Base-by-base conservation (phyloP, 2,888 invertebrate species). In the Octodonta nipae region DNA sequence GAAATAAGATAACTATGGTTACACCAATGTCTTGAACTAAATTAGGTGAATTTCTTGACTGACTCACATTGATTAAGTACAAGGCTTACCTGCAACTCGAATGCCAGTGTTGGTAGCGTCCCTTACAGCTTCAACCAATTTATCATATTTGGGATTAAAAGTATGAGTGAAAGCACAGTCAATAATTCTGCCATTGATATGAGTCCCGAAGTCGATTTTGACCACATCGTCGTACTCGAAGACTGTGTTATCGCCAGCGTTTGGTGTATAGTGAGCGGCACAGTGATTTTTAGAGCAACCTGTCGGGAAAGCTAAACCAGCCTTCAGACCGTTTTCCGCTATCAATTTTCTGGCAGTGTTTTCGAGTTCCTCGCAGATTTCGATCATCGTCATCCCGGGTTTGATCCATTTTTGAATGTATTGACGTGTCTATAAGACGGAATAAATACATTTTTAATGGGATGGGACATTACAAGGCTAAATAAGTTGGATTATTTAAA, bases 71-170 rank as follows among this genome's bases (percentile, higher is more conserved):
- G n/a, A n/a, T n/a, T n/a, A n/a, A n/a, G n/a, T n/a, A n/a, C n/a
- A n/a, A n/a, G 7, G 20, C 33, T 37, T 40, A 55, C 58, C 59
- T 26, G 61, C 61, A 34, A 68, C 72, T 56, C 75, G 81, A 46
- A 99, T 96, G 15, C 98, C 98, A 2, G 96, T 95, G 56, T 98
- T 95, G 0, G 98, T 99, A 3, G 98, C 96, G 59, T 93, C 98
- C 49, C 87, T 78, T 1, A 99, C 98, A 5, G 96, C 96, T 56
- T 91, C 83, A 36, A 92, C 75, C 27, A 98, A 66, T 40, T 81
- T 80, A 56, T 98, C 95, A 61, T 91, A 98, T 54, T 89, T 92
- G 2, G 87, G 83, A 66, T 99, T 92, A 65, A 96, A 98, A 33
- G 91, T 78, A 51, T 96, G 64, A 2, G 98, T 99, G 64, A 96